Base-by-base conservation (phyloP, 2,797 vertebrate species). In the Neostethus bicornis region DNA sequence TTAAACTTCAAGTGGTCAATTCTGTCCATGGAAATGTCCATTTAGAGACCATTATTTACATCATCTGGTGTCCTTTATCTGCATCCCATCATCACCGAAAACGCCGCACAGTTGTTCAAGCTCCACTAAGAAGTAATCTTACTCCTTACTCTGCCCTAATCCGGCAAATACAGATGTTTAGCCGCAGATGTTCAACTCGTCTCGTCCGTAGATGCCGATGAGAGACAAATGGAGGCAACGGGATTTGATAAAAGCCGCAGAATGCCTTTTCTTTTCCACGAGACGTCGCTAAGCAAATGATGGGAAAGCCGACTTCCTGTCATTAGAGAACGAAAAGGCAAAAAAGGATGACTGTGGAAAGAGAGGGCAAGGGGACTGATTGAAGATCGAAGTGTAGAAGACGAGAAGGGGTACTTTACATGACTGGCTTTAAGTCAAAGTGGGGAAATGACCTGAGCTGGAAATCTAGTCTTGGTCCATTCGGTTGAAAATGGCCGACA, bases 221-320 rank as follows among this genome's bases (percentile, higher is more conserved):
- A 72, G 56, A 75, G 70, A 61, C 65, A 66, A 80, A 61, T 50
- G 48, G 41, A 59, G 61, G 44, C 61, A 79, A 69, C 52, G 62
- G 56, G 92, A 93, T 93, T 94, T 73, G 87, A 84, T 93, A 86
- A 86, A 93, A 89, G 89, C 92, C 93, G 90, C 81, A 63, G 66
- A 32, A 77, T 77, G 73, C 62, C 71, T 58, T 65, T 81, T 58
- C 47, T 37, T 75, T 83, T 82, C 81, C 79, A 87, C 88, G 73
- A 70, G 66, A 90, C 84, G 78, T 87, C 84, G 83, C 60, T 44
- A 67, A 81, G 87, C 87, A 80, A 86, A 74, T 51, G 68, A 82
- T n/a, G 45, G 85, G 72, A 89, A 80, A 91, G 57, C 84, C 76
- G 81, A 75, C 84, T 87, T 92, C 81, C 85, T 90, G 88, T 89